Evolutionary conservation across 92 coral and sea anemone genomes (phyloP).

Genomic region (Porites divaricata): DNA sequence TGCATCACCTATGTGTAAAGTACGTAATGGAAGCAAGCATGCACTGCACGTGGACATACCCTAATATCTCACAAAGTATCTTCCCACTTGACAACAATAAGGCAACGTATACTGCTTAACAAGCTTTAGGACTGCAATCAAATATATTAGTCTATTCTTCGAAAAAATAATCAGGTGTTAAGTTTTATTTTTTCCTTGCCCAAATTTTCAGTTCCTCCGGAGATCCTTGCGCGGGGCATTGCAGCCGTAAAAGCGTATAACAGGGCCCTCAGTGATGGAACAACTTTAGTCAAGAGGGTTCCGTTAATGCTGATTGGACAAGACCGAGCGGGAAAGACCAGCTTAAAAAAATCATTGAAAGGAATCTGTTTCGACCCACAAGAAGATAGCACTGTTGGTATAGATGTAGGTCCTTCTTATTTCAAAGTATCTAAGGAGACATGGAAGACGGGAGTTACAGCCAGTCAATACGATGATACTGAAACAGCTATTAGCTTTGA

Average conservation of each 20-base stretch:
- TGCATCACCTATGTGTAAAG: too few relatives aligned
- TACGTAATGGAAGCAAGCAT: too few relatives aligned
- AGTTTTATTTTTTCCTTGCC: not conserved
- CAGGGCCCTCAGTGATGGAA: constrained; percentile 61
- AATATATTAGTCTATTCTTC: too few relatives aligned
- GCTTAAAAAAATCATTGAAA: constrained; percentile 62
- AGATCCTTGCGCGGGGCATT: constrained; percentile 70
- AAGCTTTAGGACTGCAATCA: too few relatives aligned
- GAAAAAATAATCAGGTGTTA: too few relatives aligned
- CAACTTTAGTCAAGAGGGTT: constrained; percentile 43
- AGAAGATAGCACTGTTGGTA: constrained; percentile 66
- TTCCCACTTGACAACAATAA: too few relatives aligned
- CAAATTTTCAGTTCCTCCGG: constrained; percentile 59
- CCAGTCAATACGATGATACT: not conserved
- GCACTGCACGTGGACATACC: too few relatives aligned
- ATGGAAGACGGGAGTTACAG: not conserved
- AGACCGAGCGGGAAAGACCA: constrained; percentile 70
- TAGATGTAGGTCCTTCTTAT: constrained; percentile 35
- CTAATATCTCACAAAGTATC: too few relatives aligned
- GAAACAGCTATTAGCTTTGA: not conserved
- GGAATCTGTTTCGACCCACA: constrained; percentile 49
- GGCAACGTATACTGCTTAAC: too few relatives aligned
- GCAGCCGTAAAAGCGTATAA: constrained; percentile 46
- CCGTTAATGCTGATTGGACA: constrained; percentile 73
- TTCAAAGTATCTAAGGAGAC: constrained; percentile 11